phyloP scores from a whole-genome alignment of 2,888 invertebrate genomes.

The Crioceris asparagi region DNA sequence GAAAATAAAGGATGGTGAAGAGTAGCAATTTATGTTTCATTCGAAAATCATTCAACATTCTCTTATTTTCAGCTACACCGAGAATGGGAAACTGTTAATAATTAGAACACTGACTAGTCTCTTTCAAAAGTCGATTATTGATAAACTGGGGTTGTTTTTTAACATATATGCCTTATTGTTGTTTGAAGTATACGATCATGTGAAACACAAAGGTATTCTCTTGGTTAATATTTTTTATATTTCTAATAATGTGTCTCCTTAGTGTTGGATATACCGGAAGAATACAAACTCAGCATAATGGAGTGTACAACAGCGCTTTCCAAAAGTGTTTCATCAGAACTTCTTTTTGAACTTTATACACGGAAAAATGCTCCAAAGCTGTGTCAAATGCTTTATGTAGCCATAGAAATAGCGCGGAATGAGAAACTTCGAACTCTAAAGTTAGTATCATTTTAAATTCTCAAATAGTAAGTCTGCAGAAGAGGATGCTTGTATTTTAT shows the following conservation, averaged over 20 bases:
- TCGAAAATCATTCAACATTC: slow-evolving; percentile 6
- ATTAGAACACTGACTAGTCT: slow-evolving; percentile 42
- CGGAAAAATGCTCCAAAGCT: slow-evolving; percentile 48
- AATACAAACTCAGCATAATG: slow-evolving; percentile 50
- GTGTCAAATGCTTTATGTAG: slow-evolving; percentile 54
- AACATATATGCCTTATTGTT: slow-evolving; percentile 46
- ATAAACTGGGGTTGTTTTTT: slow-evolving; percentile 42
- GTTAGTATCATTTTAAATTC: slow-evolving; percentile 34
- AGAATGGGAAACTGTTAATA: slow-evolving; percentile 41
- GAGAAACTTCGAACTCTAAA: slow-evolving; percentile 55
- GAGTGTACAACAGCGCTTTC: slow-evolving; percentile 44
- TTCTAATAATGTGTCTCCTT: slow-evolving; percentile 19
- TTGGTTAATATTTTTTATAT: slow-evolving; percentile 3
- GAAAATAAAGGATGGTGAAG: slow-evolving; percentile 20
- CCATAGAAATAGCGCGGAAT: slow-evolving; percentile 52
- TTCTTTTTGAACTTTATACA: slow-evolving; percentile 45
- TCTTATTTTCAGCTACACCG: slow-evolving; percentile 21
- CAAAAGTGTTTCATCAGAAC: slow-evolving; percentile 40
- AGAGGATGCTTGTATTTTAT: slow-evolving; percentile 1
- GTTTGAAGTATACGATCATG: slow-evolving; percentile 45
- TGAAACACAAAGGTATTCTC: slow-evolving; percentile 40
- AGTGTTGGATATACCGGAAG: slow-evolving; percentile 52
- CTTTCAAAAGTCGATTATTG: slow-evolving; percentile 41
- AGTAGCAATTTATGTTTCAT: too few relatives aligned
- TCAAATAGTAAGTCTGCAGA: too few relatives aligned